Conservation (phyloP, 2,797 vertebrate genomes). For the Sebastes elongatus region DNA sequence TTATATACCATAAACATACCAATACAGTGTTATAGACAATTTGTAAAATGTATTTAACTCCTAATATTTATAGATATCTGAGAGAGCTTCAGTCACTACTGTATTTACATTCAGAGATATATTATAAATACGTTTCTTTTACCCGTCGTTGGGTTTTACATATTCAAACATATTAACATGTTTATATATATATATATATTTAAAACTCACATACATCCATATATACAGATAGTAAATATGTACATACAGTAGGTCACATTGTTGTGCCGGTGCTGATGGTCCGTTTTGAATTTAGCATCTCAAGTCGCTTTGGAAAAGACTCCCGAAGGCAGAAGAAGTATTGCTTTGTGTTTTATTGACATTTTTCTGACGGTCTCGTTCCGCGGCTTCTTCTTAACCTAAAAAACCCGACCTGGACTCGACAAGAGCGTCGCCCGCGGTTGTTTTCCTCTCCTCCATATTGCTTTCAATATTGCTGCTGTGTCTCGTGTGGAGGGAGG, state of each 20-base stretch:
- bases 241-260: constrained; percentile 29
- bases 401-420: not conserved
- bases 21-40: constrained; percentile 29
- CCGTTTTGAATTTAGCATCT: not conserved
- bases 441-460: constrained; percentile 35
- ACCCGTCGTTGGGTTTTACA: constrained; percentile 27
- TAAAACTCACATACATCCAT: not conserved
- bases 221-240: constrained; percentile 28
- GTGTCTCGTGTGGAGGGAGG: not conserved
- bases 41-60: constrained; percentile 40
- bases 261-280: constrained; percentile 13
- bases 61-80: constrained; percentile 28
- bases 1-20: constrained; percentile 48
- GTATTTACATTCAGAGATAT: constrained; percentile 64
- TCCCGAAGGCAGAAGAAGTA: constrained; percentile 48
- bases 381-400: not conserved
- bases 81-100: constrained; percentile 39
- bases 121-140: constrained; percentile 55
- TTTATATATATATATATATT: not conserved
- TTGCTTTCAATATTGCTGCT: constrained; percentile 55
- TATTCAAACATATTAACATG: constrained; percentile 58
- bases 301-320: constrained; percentile 10
- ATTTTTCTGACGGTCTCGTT: constrained; percentile 8
- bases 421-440: constrained; percentile 1
- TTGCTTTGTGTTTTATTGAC: constrained; percentile 60